Conservation (phyloP, 30 jellyfish, hydroid and myxozoan genomes). For the Calvadosia cruxmelitensis region DNA sequence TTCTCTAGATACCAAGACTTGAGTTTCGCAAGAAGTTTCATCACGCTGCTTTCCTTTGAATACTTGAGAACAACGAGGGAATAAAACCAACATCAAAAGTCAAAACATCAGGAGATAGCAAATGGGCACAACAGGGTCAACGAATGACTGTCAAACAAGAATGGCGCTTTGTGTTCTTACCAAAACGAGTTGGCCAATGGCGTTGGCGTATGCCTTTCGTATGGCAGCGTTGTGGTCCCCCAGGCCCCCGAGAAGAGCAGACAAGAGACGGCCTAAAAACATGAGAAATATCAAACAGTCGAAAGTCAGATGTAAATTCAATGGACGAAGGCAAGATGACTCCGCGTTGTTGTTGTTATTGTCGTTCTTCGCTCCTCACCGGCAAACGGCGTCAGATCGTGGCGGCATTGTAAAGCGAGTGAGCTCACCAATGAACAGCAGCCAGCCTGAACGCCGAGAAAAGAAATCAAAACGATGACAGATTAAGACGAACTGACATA, state of each 20-base stretch:
- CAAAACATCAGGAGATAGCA: background rate
- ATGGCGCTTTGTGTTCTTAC: conserved; percentile 15
- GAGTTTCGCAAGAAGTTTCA: conserved; percentile 35
- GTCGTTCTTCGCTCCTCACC: conserved; percentile 23
- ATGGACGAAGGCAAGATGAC: background rate
- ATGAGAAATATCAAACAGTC: background rate
- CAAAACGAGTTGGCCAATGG: conserved; percentile 71
- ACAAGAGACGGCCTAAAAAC: conserved; percentile 48
- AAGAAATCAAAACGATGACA: background rate
- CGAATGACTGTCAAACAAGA: background rate
- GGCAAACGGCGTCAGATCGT: conserved; percentile 49
- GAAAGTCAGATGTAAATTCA: background rate
- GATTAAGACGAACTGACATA: background rate
- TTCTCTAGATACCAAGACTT: conserved; percentile 54
- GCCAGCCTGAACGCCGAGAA: conserved; percentile 42
- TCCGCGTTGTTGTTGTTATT: no score
- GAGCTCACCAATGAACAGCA: conserved; percentile 49
- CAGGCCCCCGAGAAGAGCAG: conserved; percentile 51
- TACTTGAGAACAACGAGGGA: conserved; percentile 15
- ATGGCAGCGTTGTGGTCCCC: conserved; percentile 38
- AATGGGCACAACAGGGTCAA: background rate
- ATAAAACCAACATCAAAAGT: background rate
- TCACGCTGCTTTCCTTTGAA: conserved; percentile 64
- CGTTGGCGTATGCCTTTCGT: conserved; percentile 50
- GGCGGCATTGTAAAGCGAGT: conserved; percentile 46